Evolutionary conservation across 2,797 vertebrate species (phyloP), one percentile per base, ranked within the genome.

Genomic region (Oophaga sylvatica): DNA sequence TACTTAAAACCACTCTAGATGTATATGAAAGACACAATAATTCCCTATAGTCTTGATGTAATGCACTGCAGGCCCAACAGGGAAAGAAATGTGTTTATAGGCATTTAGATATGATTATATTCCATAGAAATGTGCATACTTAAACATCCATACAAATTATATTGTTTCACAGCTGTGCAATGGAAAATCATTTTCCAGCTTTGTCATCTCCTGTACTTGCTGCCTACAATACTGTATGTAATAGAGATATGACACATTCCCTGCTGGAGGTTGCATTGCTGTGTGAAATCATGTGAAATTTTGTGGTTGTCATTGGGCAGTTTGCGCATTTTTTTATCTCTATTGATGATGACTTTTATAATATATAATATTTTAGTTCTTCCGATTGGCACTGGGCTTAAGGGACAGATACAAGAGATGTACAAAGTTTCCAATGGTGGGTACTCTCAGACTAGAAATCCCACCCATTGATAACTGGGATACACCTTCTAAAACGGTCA

Each of bases 21-120:
- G 12, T 53, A 48, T 1, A 76, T 3, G 48, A 12, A n/a, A 13
- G 73, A 41, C 31, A 5, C 41, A 22, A 22, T 45, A 17, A 73
- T 45, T 11, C 53, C 73, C 20, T 13, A 1, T 26, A 48, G 19
- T n/a, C 5, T 22, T 76, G 11, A 53, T 53, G 35, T 76, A 76
- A 76, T 4, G 41, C 45, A 76, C 41, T 6, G 45, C 35, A 53
- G 48, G 45, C 11, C 35, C 41, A 76, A 8, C 19, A 12, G 11
- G n/a, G 20, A 76, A 48, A 75, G n/a, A 76, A 76, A 53, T 76
- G 73, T 53, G 73, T 76, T 76, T 76, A 53, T 53, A n/a, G 13
- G 20, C 73, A 45, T 11, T 76, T 22, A 53, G 22, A n/a, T 53
- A 76, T 76, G 41, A 76, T 48, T 76, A 76, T 48, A 53, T 76